phyloP scores from a whole-genome alignment of 1,140 invertebrate species.

The Carposina sasakii region DNA sequence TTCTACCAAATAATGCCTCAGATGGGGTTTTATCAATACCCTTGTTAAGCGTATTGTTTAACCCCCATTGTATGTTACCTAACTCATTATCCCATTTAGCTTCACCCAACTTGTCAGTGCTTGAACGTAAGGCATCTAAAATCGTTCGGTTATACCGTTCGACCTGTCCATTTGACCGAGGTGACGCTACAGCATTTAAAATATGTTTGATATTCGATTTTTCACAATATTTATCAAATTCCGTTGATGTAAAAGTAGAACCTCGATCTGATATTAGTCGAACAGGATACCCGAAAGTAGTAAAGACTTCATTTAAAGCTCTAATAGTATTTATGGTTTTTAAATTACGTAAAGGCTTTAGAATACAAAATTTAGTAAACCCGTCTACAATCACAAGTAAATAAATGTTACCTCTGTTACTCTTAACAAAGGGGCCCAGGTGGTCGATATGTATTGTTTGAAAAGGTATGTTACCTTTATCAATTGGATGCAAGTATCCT shows the following conservation, averaged over 20 bases:
- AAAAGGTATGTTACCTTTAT: not conserved
- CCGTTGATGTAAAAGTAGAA: slow-evolving; percentile 4
- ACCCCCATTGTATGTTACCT: slow-evolving; percentile 10
- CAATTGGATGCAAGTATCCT: slow-evolving; percentile 1
- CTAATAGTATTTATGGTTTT: slow-evolving; percentile 1
- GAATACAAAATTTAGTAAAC: not conserved
- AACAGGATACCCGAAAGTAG: not conserved
- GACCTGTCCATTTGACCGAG: slow-evolving; percentile 9
- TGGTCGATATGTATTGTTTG: slow-evolving; percentile 1
- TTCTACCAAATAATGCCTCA: slow-evolving; percentile 1
- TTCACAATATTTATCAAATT: slow-evolving; percentile 3
- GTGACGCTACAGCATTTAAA: slow-evolving; percentile 10
- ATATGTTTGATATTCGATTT: not conserved
- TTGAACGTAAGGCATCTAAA: not conserved
- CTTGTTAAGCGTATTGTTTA: slow-evolving; percentile 9
- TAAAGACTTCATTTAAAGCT: slow-evolving; percentile 1
- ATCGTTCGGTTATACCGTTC: slow-evolving; percentile 11
- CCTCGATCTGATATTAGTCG: slow-evolving; percentile 11
- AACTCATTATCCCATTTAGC: slow-evolving; percentile 6
- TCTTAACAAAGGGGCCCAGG: not conserved
- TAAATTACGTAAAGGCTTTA: not conserved
- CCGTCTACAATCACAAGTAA: not conserved
- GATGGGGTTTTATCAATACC: not conserved
- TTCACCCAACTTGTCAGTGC: not conserved
- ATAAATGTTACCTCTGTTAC: not conserved